phyloP scores from a whole-genome alignment of 2,113 vertebrate species.

The Macroglossus sobrinus region DNA sequence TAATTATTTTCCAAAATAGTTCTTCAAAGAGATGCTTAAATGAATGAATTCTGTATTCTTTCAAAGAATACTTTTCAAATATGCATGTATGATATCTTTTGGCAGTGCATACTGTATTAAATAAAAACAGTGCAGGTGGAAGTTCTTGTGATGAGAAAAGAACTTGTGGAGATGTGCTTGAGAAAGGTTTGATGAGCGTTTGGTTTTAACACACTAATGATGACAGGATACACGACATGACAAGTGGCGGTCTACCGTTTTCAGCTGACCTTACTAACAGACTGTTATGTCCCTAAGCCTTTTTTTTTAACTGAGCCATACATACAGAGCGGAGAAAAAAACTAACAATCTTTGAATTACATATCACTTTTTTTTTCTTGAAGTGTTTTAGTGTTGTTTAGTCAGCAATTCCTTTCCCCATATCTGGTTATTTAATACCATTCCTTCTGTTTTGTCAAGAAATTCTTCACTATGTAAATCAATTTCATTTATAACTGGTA shows the following conservation, averaged over 20 bases:
- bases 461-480: slow-evolving; percentile 19
- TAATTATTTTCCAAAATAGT: background rate
- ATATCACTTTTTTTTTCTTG: background rate
- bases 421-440: slow-evolving; percentile 1
- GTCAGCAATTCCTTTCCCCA: background rate
- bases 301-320: background rate
- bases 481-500: background rate
- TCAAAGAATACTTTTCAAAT: background rate
- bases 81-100: background rate
- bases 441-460: slow-evolving; percentile 13
- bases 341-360: background rate
- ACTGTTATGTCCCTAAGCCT: background rate
- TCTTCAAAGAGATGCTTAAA: background rate
- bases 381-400: background rate
- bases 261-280: background rate
- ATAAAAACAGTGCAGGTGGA: background rate
- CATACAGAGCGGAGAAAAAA: background rate
- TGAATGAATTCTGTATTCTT: background rate
- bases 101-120: background rate
- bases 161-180: background rate
- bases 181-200: background rate
- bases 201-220: background rate
- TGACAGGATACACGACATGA: background rate
- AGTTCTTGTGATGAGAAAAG: background rate
- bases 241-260: background rate